Evolutionary conservation across 2,888 invertebrate species (phyloP).

Genomic region (Argynnis bischoffii): DNA sequence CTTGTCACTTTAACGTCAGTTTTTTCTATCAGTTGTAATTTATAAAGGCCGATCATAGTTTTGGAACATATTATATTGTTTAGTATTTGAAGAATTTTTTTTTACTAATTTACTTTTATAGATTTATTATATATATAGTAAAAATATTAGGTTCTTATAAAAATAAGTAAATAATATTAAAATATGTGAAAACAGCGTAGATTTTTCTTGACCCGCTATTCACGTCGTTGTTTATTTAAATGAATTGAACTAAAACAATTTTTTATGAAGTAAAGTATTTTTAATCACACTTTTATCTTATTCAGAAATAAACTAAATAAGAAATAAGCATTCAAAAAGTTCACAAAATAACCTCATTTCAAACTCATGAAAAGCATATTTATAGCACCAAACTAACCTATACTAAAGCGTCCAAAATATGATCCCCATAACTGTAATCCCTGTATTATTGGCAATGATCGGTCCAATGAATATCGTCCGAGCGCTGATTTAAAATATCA

Average conservation of each 20-base stretch:
- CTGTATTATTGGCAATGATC: slow-evolving; percentile 31
- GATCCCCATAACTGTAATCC: slow-evolving; percentile 23
- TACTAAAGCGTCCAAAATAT: slow-evolving; percentile 9
- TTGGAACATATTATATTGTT: background rate
- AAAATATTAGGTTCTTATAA: background rate
- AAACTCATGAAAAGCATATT: background rate
- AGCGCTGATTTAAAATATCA: slow-evolving; percentile 79
- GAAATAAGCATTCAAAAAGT: background rate
- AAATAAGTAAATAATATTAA: too few relatives aligned
- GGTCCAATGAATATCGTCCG: slow-evolving; percentile 45
- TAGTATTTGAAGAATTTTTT: background rate
- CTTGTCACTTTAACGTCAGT: slow-evolving; percentile 73
- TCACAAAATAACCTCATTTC: background rate
- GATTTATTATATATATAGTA: background rate
- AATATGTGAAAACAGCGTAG: too few relatives aligned
- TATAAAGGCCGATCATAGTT: slow-evolving; percentile 9
- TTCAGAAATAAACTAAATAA: background rate
- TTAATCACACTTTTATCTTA: too few relatives aligned
- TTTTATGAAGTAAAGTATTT: too few relatives aligned
- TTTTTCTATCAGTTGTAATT: slow-evolving; percentile 11
- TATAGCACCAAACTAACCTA: slow-evolving; percentile 12
- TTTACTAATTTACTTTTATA: background rate
- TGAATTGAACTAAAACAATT: too few relatives aligned
- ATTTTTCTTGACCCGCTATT: too few relatives aligned
- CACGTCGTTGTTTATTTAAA: too few relatives aligned